These are phyloP conservation scores for Eriosoma lanigerum DNA, from an alignment of 1,140 invertebrate genomes.

Conservation along the genomic window DNA sequence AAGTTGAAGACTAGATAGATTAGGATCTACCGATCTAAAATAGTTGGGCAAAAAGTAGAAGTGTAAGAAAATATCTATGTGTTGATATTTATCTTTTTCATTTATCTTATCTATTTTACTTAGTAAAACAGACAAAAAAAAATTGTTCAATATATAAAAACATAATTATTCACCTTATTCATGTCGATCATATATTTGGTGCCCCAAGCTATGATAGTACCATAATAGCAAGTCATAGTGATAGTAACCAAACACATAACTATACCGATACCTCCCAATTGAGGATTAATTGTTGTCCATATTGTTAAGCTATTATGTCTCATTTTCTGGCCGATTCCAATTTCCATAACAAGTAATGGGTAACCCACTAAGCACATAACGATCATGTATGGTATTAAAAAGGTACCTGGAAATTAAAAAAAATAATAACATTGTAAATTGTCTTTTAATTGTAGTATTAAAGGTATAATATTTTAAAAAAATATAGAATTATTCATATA, in stretches of 20 bases:
- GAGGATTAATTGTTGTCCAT: constrained; percentile 43
- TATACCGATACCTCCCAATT: constrained; percentile 19
- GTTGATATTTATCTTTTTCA: too few relatives aligned
- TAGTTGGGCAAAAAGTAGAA: too few relatives aligned
- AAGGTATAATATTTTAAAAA: too few relatives aligned
- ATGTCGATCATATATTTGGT: constrained; percentile 30
- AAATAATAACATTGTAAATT: too few relatives aligned
- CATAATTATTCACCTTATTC: constrained; percentile 8
- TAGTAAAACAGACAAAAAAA: too few relatives aligned
- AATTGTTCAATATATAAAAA: not conserved
- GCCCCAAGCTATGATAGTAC: constrained; percentile 22
- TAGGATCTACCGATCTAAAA: too few relatives aligned
- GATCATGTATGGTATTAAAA: constrained; percentile 40
- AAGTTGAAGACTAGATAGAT: too few relatives aligned
- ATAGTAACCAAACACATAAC: constrained; percentile 31
- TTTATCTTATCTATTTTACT: too few relatives aligned
- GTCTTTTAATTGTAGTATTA: too few relatives aligned
- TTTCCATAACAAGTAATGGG: constrained; percentile 40
- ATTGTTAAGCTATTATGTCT: constrained; percentile 26
- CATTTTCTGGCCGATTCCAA: constrained; percentile 32
- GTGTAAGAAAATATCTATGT: too few relatives aligned
- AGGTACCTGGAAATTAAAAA: constrained; percentile 39
- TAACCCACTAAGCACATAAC: constrained; percentile 38
- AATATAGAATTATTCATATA: too few relatives aligned
- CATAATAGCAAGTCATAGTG: constrained; percentile 21